Percentiles rank a stretch among this genome's conserved stretches.
phyloP scores from a whole-genome alignment of 2,888 invertebrate genomes.

The Pediacus dermestoides region DNA sequence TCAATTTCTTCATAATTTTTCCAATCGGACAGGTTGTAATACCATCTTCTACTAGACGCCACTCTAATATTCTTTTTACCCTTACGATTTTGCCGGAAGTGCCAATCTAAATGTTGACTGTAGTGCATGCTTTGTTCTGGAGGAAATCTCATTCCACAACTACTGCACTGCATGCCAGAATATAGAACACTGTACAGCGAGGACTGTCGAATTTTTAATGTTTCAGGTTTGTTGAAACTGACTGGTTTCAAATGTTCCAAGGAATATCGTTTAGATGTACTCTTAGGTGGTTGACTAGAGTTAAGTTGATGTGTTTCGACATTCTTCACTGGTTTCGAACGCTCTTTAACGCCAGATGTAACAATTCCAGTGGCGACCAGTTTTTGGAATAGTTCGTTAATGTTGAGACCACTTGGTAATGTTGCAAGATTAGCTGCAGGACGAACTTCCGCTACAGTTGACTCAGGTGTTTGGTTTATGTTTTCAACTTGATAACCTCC shows the following conservation, averaged over 20 bases:
- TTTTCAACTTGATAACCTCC: conserved; percentile 56
- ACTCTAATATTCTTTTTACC: conserved; percentile 82
- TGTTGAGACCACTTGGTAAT: conserved; percentile 53
- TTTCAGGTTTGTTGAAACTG: conserved; percentile 66
- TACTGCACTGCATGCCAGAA: conserved; percentile 92
- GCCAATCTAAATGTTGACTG: conserved; percentile 97
- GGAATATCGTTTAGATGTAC: conserved; percentile 27
- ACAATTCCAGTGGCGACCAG: conserved; percentile 83
- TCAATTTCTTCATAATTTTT: conserved; percentile 91
- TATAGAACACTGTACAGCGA: conserved; percentile 70
- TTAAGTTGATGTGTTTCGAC: neutral
- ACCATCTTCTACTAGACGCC: conserved; percentile 84
- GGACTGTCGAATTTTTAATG: conserved; percentile 70
- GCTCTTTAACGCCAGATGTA: conserved; percentile 38
- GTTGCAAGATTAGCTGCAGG: conserved; percentile 20
- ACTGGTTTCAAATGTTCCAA: conserved; percentile 57
- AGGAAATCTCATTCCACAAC: conserved; percentile 92
- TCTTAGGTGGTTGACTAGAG: conserved; percentile 10
- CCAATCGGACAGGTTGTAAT: conserved; percentile 88
- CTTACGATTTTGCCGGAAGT: conserved; percentile 89
- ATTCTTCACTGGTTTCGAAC: conserved; percentile 11
- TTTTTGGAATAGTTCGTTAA: conserved; percentile 80
- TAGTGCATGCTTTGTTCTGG: conserved; percentile 86
- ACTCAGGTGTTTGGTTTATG: neutral
- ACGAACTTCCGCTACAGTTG: too few species aligned